phyloP scores from a whole-genome alignment of 1,140 invertebrate genomes.

The Linepithema humile region DNA sequence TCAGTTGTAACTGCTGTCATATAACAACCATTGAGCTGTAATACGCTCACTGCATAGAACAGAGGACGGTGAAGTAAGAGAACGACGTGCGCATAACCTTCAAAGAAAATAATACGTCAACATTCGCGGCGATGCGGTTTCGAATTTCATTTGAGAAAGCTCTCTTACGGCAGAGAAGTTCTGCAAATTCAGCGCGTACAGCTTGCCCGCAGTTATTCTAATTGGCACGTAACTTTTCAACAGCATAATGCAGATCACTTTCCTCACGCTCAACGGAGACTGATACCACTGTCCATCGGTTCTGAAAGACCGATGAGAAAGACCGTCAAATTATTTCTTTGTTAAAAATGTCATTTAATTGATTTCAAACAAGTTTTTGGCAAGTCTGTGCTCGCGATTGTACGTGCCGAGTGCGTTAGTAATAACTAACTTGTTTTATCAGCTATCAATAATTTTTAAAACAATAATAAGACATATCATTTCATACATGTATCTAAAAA shows the following conservation, averaged over 20 bases:
- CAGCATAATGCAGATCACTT: constrained; percentile 63
- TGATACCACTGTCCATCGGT: constrained; percentile 67
- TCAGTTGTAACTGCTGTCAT: not conserved
- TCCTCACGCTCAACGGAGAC: constrained; percentile 60
- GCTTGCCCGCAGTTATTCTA: constrained; percentile 67
- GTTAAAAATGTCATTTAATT: not conserved
- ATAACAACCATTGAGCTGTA: no score
- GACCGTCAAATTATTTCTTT: not conserved
- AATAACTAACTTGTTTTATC: not conserved
- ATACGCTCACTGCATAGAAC: constrained; percentile 55
- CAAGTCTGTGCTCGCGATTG: not conserved
- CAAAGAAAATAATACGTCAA: constrained; percentile 23
- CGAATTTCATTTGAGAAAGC: not conserved
- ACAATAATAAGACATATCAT: not conserved
- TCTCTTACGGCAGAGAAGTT: constrained; percentile 70
- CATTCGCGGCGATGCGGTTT: not conserved
- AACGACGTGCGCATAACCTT: constrained; percentile 68
- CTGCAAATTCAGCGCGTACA: constrained; percentile 71
- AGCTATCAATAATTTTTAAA: not conserved
- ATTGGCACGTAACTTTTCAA: constrained; percentile 61
- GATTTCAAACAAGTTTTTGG: not conserved
- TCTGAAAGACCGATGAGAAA: constrained; percentile 58
- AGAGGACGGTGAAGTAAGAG: constrained; percentile 69
- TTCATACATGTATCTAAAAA: constrained; percentile 59
- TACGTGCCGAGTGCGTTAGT: not conserved